Percentiles rank a stretch among this genome's conserved stretches.
Evolutionary conservation across 2,888 invertebrate species (phyloP).

Genomic region (Chaetoderma sp.): DNA sequence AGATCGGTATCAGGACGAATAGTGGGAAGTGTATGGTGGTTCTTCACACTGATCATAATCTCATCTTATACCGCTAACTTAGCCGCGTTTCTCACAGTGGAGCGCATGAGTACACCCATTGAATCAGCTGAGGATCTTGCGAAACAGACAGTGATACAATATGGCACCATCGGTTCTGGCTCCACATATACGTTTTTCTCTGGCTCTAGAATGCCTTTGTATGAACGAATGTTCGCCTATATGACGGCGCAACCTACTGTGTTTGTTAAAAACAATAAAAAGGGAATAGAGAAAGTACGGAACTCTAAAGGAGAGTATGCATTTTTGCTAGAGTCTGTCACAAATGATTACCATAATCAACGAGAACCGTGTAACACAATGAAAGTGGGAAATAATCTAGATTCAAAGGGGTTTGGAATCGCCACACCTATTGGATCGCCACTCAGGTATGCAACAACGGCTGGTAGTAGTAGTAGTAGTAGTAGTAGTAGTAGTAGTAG

Average conservation of each 20-base stretch:
- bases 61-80: constrained; percentile 99
- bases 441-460: constrained; percentile 41
- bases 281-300: constrained; percentile 84
- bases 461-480: constrained; percentile 13
- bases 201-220: constrained; percentile 87
- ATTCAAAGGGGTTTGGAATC: constrained; percentile 90
- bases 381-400: constrained; percentile 84
- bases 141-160: constrained; percentile 75
- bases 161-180: constrained; percentile 79
- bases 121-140: constrained; percentile 91
- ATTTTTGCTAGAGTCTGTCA: constrained; percentile 72
- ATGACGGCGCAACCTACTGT: constrained; percentile 82
- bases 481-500: constrained; percentile 11
- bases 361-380: constrained; percentile 77
- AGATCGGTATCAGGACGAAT: constrained; percentile 92
- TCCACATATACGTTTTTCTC: constrained; percentile 91
- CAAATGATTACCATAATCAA: constrained; percentile 87
- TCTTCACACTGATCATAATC: constrained; percentile 97
- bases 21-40: constrained; percentile 99
- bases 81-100: constrained; percentile 93
- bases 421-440: constrained; percentile 73
- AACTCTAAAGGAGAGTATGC: constrained; percentile 73
- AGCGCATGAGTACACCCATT: constrained; percentile 94
- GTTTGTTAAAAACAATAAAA: constrained; percentile 84
- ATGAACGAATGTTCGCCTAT: constrained; percentile 95